phyloP scores from a whole-genome alignment of 2,888 invertebrate species.

The Bruchidius siliquastri region DNA sequence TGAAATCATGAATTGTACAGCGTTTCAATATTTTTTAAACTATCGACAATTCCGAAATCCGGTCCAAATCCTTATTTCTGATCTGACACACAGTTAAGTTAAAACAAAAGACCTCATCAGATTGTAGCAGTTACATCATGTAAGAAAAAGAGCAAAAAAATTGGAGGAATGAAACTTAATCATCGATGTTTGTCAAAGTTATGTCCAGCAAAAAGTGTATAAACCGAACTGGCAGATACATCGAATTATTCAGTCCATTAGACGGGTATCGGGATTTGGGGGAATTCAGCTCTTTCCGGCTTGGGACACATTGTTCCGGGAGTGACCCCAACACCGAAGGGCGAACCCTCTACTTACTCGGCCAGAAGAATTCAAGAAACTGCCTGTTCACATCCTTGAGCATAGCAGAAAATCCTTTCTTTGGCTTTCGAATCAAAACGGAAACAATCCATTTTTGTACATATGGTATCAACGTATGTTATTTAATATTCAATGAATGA shows the following conservation, averaged over 20 bases:
- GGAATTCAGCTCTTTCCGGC: not conserved
- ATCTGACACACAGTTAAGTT: no score
- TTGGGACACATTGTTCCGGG: not conserved
- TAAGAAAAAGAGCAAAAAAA: not conserved
- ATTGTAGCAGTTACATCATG: no score
- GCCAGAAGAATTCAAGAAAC: not conserved
- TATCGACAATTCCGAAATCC: no score
- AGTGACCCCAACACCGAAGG: not conserved
- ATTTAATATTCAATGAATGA: no score
- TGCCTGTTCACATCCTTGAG: not conserved
- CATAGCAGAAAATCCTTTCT: not conserved
- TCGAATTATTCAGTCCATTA: not conserved
- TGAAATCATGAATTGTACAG: no score
- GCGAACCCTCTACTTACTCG: not conserved
- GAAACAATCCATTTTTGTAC: not conserved
- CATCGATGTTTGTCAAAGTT: not conserved
- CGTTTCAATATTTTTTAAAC: no score
- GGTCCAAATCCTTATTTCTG: no score
- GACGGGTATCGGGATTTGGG: not conserved
- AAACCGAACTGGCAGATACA: not conserved
- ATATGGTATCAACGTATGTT: no score
- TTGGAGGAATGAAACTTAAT: not conserved
- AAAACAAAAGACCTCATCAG: no score
- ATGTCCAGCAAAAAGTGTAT: not conserved
- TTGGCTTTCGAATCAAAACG: not conserved